phyloP scores from a whole-genome alignment of 2,113 vertebrate genomes.

The Meleagris gallopavo region DNA sequence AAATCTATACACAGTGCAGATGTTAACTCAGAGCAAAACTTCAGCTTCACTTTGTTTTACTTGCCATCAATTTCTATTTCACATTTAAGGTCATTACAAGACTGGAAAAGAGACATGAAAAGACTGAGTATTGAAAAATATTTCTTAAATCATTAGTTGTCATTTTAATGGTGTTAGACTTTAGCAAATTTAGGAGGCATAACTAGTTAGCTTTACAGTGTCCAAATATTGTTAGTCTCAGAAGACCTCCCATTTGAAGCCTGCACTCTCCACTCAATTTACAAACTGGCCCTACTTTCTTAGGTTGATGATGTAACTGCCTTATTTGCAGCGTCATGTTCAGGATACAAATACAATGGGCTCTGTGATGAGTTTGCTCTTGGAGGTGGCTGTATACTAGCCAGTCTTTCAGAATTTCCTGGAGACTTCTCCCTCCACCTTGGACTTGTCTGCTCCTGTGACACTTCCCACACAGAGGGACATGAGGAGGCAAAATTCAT shows the following conservation, averaged over 20 bases:
- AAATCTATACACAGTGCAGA: not conserved
- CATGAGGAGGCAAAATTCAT: constrained; percentile 66
- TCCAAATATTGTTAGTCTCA: constrained; percentile 66
- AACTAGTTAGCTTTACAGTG: constrained; percentile 69
- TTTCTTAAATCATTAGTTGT: constrained; percentile 69
- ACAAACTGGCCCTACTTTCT: constrained; percentile 30
- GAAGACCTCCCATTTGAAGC: constrained; percentile 15
- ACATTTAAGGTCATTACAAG: constrained; percentile 59
- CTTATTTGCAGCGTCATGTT: constrained; percentile 54
- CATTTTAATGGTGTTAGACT: constrained; percentile 70
- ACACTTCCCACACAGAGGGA: constrained; percentile 71
- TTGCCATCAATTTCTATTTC: constrained; percentile 60
- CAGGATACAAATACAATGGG: constrained; percentile 66
- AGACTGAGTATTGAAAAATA: constrained; percentile 23
- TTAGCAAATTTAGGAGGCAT: constrained; percentile 62
- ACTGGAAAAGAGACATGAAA: constrained; percentile 49
- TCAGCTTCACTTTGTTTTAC: constrained; percentile 7
- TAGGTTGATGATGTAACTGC: constrained; percentile 39
- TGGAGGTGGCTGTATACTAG: not conserved
- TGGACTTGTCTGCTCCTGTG: constrained; percentile 66
- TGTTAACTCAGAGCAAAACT: constrained; percentile 16
- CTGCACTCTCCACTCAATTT: constrained; percentile 5
- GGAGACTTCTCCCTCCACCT: constrained; percentile 73
- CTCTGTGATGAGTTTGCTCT: constrained; percentile 43
- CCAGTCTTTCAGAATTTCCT: constrained; percentile 72